Evolutionary conservation across 2,888 invertebrate genomes (phyloP).

Genomic region (Apomyelois bistriatella): DNA sequence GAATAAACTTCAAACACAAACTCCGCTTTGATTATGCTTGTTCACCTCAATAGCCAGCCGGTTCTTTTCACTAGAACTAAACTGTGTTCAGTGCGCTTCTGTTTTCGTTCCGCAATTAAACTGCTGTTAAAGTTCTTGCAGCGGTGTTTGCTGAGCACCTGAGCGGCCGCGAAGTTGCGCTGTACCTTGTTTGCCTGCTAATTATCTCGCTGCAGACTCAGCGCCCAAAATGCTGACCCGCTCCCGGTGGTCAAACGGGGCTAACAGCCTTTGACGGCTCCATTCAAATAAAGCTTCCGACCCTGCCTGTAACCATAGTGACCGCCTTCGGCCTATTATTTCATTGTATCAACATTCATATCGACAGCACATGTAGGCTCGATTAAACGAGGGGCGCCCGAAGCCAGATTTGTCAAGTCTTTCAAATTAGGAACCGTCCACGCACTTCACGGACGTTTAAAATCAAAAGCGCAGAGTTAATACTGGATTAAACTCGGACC

Average conservation of each 20-base stretch:
- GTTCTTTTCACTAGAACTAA: slow-evolving; percentile 72
- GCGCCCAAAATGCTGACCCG: slow-evolving; percentile 68
- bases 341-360: slow-evolving; percentile 77
- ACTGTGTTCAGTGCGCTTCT: slow-evolving; percentile 72
- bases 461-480: slow-evolving; percentile 79
- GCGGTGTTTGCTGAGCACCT: slow-evolving; percentile 75
- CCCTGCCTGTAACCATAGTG: slow-evolving; percentile 65
- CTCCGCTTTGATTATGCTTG: slow-evolving; percentile 43
- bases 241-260: slow-evolving; percentile 67
- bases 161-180: slow-evolving; percentile 69
- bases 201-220: slow-evolving; percentile 69
- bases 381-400: slow-evolving; percentile 70
- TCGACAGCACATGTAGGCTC: slow-evolving; percentile 68
- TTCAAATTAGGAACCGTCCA: slow-evolving; percentile 71
- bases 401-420: slow-evolving; percentile 77
- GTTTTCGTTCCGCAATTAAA: slow-evolving; percentile 77
- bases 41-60: slow-evolving; percentile 53
- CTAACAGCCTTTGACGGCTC: slow-evolving; percentile 63
- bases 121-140: slow-evolving; percentile 79
- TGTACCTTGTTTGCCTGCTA: slow-evolving; percentile 75
- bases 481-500: slow-evolving; percentile 62
- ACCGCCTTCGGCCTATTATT: slow-evolving; percentile 66
- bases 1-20: slow-evolving; percentile 50
- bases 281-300: slow-evolving; percentile 59
- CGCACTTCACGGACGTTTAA: slow-evolving; percentile 75